Evolutionary conservation across 2,797 vertebrate species (phyloP).

Genomic region (Hirundo rustica): DNA sequence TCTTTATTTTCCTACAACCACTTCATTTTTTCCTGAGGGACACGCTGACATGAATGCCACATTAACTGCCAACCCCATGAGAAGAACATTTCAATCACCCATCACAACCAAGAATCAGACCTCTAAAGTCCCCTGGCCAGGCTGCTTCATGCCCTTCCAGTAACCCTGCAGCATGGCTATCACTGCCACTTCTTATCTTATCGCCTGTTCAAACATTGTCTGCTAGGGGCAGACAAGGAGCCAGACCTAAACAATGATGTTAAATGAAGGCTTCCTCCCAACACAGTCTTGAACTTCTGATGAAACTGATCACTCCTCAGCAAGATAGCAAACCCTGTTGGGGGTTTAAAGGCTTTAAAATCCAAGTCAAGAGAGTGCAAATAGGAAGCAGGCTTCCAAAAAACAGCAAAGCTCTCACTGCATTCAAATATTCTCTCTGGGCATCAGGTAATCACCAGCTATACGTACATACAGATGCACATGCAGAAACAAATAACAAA

Average conservation of each 20-base stretch:
- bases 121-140: conserved; percentile 1
- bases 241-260: conserved; percentile 45
- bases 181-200: conserved; percentile 63
- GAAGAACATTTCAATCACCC: conserved; percentile 63
- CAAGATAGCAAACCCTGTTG: neutral
- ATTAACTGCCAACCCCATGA: conserved; percentile 45
- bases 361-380: neutral
- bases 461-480: fast-evolving
- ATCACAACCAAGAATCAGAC: neutral
- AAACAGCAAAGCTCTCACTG: neutral
- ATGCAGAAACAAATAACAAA: neutral
- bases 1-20: neutral
- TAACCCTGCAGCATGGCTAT: conserved; percentile 59
- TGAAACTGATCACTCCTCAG: neutral
- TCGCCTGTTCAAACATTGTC: neutral
- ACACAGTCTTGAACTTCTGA: conserved; percentile 32
- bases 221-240: conserved; percentile 8
- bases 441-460: neutral
- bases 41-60: conserved; percentile 2
- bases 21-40: conserved; percentile 34
- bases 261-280: conserved; percentile 43
- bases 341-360: neutral
- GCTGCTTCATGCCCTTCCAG: conserved; percentile 48
- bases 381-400: neutral
- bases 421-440: neutral